Conservation (phyloP, 2,113 vertebrate genomes). For the Atlantisia rogersi region DNA sequence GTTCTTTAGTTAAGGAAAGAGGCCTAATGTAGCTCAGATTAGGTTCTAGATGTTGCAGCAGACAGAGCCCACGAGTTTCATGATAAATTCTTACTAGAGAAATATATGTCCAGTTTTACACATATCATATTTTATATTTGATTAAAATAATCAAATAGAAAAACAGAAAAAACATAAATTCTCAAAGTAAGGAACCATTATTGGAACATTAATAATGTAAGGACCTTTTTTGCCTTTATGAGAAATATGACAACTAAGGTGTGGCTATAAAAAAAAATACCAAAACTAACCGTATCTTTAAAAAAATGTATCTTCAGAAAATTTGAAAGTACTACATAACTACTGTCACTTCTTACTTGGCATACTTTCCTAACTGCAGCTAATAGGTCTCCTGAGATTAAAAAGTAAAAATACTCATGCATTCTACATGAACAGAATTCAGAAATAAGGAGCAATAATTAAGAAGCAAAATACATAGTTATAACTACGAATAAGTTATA, state of each 20-base stretch:
- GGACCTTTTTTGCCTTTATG: background rate
- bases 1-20: background rate
- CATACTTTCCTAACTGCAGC: background rate
- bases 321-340: background rate
- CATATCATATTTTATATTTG: too few species aligned
- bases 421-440: background rate
- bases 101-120: background rate
- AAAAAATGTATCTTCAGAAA: background rate
- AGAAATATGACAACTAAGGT: background rate
- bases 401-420: background rate
- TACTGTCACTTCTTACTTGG: background rate
- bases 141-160: too few species aligned
- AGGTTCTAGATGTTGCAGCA: background rate
- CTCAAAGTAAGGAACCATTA: background rate
- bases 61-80: background rate
- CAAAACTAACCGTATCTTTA: background rate
- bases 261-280: background rate
- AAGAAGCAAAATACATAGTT: background rate
- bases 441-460: background rate
- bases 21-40: background rate
- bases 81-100: background rate
- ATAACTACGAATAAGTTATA: background rate
- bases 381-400: background rate
- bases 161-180: background rate
- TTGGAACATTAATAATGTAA: background rate